Conservation (phyloP, 2,888 invertebrate species). For the Acleris holmiana region DNA sequence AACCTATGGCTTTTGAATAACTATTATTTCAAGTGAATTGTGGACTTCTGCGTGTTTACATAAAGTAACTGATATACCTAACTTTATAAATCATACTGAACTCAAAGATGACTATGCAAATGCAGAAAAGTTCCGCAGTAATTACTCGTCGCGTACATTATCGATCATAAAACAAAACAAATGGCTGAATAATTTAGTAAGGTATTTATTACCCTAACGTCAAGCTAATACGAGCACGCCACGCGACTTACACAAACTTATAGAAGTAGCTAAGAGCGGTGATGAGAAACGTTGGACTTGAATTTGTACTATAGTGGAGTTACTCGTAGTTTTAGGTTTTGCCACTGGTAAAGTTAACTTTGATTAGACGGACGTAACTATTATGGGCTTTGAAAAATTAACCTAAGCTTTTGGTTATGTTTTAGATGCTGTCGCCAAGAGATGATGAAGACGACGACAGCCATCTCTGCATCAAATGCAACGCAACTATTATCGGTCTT, state of each 20-base stretch:
- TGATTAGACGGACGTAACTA: background rate
- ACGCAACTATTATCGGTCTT: constrained; percentile 91
- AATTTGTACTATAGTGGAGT: background rate
- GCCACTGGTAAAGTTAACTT: background rate
- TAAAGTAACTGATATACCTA: constrained; percentile 16
- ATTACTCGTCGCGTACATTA: constrained; percentile 63
- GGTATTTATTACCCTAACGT: constrained; percentile 69
- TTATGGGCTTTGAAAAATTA: background rate
- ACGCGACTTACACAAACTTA: constrained; percentile 48
- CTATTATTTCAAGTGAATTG: background rate
- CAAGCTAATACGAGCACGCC: constrained; percentile 66
- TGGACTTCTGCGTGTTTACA: background rate
- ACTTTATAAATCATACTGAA: constrained; percentile 56
- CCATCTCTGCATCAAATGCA: constrained; percentile 95
- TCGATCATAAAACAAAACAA: constrained; percentile 63
- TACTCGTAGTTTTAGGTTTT: background rate
- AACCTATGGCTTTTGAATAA: no score
- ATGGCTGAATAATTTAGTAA: constrained; percentile 42
- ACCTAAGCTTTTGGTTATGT: constrained; percentile 30
- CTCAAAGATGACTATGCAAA: constrained; percentile 67
- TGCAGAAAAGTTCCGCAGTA: constrained; percentile 58
- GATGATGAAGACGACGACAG: constrained; percentile 91
- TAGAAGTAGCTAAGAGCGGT: background rate
- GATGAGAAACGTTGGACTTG: background rate
- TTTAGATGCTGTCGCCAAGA: constrained; percentile 81